Evolutionary conservation across 2,797 vertebrate species (phyloP).

Genomic region (Otolemur crassicaudatus): DNA sequence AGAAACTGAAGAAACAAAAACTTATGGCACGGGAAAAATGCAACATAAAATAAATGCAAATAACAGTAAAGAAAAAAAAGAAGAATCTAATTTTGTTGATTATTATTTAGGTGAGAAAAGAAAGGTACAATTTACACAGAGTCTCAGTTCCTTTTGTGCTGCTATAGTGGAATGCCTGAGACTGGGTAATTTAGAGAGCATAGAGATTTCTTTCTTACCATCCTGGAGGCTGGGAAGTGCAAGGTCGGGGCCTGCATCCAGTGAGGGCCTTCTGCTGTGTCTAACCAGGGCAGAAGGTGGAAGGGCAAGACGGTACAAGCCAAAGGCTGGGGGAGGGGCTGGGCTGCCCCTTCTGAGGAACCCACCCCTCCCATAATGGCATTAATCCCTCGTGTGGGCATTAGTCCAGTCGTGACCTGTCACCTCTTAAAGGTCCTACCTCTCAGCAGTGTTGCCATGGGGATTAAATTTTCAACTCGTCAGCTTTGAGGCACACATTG

Average conservation of each 20-base stretch:
- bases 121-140: neutral
- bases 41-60: too few species aligned
- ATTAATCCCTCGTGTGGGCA: neutral
- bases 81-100: neutral
- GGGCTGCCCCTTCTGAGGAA: neutral
- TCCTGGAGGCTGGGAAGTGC: neutral
- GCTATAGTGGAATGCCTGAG: neutral
- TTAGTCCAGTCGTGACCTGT: neutral
- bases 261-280: neutral
- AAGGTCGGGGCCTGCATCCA: neutral
- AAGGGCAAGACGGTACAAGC: rapidly evolving
- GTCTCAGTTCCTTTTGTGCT: neutral
- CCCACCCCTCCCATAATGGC: neutral
- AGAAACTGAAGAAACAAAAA: too few species aligned
- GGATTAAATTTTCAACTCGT: neutral
- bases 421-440: neutral
- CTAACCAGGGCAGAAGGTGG: neutral
- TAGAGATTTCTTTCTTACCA: neutral
- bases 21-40: too few species aligned
- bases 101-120: neutral
- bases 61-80: too few species aligned
- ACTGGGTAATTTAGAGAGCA: neutral
- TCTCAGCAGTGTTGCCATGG: neutral
- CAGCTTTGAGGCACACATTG: neutral
- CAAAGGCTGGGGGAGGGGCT: neutral